Percentiles rank a stretch among this genome's conserved stretches.
Evolutionary conservation across 2,113 vertebrate species (phyloP).

Genomic region (Perca fluviatilis): DNA sequence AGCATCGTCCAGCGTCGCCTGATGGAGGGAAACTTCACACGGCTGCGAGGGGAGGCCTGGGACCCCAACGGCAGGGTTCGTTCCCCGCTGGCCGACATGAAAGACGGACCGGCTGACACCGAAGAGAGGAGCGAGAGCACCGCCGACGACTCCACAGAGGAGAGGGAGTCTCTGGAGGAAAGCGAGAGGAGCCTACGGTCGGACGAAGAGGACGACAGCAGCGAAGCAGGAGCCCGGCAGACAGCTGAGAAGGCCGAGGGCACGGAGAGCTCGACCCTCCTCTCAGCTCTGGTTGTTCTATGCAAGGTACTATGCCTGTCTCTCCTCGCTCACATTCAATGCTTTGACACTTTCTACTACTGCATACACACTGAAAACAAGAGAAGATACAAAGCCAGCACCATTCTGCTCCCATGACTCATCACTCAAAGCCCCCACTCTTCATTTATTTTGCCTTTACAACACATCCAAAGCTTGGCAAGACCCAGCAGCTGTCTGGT

Average conservation of each 20-base stretch:
- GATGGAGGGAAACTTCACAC: slow-evolving; percentile 89
- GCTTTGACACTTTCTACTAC: background rate
- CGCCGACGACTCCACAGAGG: slow-evolving; percentile 84
- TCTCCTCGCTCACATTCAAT: background rate
- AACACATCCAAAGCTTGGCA: slow-evolving; percentile 38
- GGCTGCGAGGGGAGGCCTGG: slow-evolving; percentile 81
- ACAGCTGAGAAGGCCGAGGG: slow-evolving; percentile 64
- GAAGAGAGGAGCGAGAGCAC: slow-evolving; percentile 85
- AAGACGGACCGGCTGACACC: slow-evolving; percentile 71
- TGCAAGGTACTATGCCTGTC: slow-evolving; percentile 88
- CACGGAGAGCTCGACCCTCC: slow-evolving; percentile 40
- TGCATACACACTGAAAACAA: slow-evolving; percentile 24
- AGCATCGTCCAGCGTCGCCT: slow-evolving; percentile 93
- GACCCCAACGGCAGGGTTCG: slow-evolving; percentile 75
- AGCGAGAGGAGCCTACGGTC: slow-evolving; percentile 85
- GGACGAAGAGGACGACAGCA: slow-evolving; percentile 82
- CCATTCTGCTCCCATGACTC: slow-evolving; percentile 42
- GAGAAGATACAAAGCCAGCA: slow-evolving; percentile 23
- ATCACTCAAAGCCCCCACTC: slow-evolving; percentile 37
- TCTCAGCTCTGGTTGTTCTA: slow-evolving; percentile 85
- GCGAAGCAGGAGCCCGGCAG: slow-evolving; percentile 70
- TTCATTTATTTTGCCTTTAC: slow-evolving; percentile 29
- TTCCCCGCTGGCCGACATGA: slow-evolving; percentile 85
- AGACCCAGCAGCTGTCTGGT: slow-evolving; percentile 18
- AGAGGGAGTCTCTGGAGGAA: slow-evolving; percentile 84